Evolutionary conservation across 2,888 invertebrate species (phyloP).

Genomic region (Meiosimyza platycephala): DNA sequence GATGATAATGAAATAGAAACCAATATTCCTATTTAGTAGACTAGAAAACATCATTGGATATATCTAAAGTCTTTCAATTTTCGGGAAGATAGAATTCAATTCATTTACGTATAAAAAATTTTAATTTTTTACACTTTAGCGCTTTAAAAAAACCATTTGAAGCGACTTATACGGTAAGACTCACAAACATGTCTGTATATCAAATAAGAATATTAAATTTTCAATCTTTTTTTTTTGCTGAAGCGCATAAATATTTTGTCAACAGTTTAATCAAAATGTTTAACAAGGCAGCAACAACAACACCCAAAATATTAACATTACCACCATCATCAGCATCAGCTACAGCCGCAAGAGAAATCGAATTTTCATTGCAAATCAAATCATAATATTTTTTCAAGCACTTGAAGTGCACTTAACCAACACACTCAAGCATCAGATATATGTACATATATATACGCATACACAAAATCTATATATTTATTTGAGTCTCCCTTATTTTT

Average conservation of each 20-base stretch:
- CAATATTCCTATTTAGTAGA: too few species aligned
- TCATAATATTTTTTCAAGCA: slow-evolving; percentile 30
- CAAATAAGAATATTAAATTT: too few species aligned
- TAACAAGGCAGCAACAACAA: slow-evolving; percentile 23
- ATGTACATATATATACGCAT: background rate
- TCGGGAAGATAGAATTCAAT: too few species aligned
- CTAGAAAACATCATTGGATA: too few species aligned
- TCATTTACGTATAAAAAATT: too few species aligned
- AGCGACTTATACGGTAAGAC: too few species aligned
- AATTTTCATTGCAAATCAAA: slow-evolving; percentile 29
- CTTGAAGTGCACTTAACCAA: slow-evolving; percentile 10
- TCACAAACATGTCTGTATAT: too few species aligned
- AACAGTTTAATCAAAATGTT: slow-evolving; percentile 24
- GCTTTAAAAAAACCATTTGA: too few species aligned
- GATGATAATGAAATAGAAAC: too few species aligned
- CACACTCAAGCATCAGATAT: background rate
- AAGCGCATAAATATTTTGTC: background rate
- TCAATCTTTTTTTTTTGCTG: too few species aligned
- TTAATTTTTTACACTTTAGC: too few species aligned
- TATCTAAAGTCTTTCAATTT: too few species aligned
- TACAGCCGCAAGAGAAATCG: slow-evolving; percentile 23
- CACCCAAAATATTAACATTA: background rate
- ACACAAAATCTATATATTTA: background rate
- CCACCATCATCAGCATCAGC: background rate
- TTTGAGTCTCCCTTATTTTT: background rate